Evolutionary conservation across 2,888 invertebrate species (phyloP).

Genomic region (Adela reaumurella): DNA sequence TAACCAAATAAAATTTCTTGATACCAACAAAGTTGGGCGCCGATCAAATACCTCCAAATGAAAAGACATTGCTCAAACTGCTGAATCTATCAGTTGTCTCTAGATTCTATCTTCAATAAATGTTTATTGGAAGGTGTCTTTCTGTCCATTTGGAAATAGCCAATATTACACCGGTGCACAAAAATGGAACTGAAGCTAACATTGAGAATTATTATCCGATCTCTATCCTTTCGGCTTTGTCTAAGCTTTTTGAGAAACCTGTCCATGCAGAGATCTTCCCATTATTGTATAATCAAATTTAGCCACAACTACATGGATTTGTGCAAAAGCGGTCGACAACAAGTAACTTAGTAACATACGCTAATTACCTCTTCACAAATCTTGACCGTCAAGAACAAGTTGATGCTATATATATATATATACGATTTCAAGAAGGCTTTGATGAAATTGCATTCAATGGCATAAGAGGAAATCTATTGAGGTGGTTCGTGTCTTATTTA

Average conservation of each 20-base stretch:
- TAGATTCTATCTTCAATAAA: constrained; percentile 3
- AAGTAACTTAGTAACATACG: neutral
- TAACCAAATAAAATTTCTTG: neutral
- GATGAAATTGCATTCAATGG: too few relatives aligned
- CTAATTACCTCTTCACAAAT: neutral
- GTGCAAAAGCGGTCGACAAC: neutral
- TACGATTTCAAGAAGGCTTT: too few relatives aligned
- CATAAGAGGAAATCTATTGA: too few relatives aligned
- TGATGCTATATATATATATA: too few relatives aligned
- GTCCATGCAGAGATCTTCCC: constrained; percentile 11
- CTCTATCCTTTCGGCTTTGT: constrained; percentile 2
- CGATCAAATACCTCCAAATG: neutral
- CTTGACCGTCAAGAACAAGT: neutral
- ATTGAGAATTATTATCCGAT: constrained; percentile 10
- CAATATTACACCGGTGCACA: constrained; percentile 9
- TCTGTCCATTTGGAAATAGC: constrained; percentile 11
- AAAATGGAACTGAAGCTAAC: constrained; percentile 8
- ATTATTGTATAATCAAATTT: constrained; percentile 6
- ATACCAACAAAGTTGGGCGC: neutral
- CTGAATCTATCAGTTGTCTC: neutral
- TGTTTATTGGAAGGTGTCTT: constrained; percentile 7
- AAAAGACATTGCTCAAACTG: neutral
- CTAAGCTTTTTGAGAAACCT: constrained; percentile 13
- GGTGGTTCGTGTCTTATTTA: too few relatives aligned
- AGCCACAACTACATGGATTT: constrained; percentile 12